Conservation (phyloP, 2,888 invertebrate genomes). For the Trilocha varians region DNA sequence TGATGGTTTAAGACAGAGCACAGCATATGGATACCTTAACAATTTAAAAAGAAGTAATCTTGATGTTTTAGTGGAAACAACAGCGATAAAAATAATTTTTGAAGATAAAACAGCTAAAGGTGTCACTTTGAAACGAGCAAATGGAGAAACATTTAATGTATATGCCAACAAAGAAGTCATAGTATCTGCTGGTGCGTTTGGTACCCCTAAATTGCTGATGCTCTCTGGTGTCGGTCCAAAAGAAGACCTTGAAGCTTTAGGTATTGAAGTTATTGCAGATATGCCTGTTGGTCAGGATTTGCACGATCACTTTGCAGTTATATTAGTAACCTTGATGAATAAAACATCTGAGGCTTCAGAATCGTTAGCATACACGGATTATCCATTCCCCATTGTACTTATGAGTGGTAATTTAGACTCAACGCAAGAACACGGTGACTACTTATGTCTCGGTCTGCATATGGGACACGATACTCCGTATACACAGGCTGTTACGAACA, state of each 20-base stretch:
- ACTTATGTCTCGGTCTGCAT: too few species aligned
- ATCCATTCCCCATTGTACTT: too few species aligned
- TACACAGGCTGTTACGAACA: background rate
- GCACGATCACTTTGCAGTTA: slow-evolving; percentile 15
- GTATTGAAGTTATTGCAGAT: slow-evolving; percentile 17
- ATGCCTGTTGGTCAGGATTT: slow-evolving; percentile 23
- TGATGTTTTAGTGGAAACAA: slow-evolving; percentile 45
- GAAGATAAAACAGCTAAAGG: slow-evolving; percentile 44
- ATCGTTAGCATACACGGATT: background rate
- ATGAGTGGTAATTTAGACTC: too few species aligned
- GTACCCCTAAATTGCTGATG: slow-evolving; percentile 6
- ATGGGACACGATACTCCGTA: too few species aligned
- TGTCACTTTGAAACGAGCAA: slow-evolving; percentile 17
- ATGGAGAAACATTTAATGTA: background rate
- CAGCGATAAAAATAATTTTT: slow-evolving; percentile 59
- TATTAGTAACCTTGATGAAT: background rate
- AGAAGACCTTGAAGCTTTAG: slow-evolving; percentile 11
- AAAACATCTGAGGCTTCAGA: background rate
- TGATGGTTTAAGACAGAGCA: slow-evolving; percentile 55
- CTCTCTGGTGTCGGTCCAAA: slow-evolving; percentile 17
- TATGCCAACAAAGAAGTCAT: background rate
- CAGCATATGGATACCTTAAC: slow-evolving; percentile 58
- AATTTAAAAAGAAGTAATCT: slow-evolving; percentile 32
- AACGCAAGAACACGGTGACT: too few species aligned
- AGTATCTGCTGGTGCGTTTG: background rate